Evolutionary conservation across 2,797 vertebrate species (phyloP).

Genomic region (Yasuhikotakia modesta): DNA sequence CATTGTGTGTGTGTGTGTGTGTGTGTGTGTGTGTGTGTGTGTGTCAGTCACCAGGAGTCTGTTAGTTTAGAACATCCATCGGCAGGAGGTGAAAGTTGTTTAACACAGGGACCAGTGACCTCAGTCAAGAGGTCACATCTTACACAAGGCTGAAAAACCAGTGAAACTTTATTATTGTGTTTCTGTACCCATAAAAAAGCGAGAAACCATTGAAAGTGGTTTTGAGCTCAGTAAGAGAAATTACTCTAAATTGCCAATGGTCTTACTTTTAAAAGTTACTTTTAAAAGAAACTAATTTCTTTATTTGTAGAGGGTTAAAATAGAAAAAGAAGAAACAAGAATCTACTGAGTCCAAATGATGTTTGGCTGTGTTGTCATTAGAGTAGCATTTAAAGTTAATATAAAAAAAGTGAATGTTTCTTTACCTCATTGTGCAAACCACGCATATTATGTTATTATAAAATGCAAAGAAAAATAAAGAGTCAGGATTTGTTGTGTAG

Average conservation of each 20-base stretch:
- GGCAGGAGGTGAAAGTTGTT: slow-evolving; percentile 5
- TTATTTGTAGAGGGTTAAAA: not conserved
- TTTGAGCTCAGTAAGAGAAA: not conserved
- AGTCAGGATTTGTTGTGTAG: not conserved
- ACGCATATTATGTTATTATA: not conserved
- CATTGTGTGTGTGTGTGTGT: slow-evolving; percentile 27
- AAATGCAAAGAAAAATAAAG: not conserved
- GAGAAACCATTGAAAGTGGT: not conserved
- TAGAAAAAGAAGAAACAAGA: too few species aligned
- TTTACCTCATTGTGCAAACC: not conserved
- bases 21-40: not conserved
- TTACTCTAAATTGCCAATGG: not conserved
- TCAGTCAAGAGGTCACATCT: slow-evolving; percentile 4
- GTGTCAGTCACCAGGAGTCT: slow-evolving; percentile 12
- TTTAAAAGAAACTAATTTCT: not conserved
- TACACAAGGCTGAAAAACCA: not conserved
- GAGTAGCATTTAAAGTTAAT: not conserved
- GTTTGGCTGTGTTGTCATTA: not conserved
- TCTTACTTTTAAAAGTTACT: not conserved
- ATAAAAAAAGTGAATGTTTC: not conserved
- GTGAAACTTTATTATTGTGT: not conserved
- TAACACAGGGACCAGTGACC: slow-evolving; percentile 6
- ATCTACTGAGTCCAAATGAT: not conserved
- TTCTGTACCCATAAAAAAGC: not conserved
- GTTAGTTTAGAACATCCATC: slow-evolving; percentile 9